phyloP scores from a whole-genome alignment of 2,888 invertebrate species.

The Noctua janthina region DNA sequence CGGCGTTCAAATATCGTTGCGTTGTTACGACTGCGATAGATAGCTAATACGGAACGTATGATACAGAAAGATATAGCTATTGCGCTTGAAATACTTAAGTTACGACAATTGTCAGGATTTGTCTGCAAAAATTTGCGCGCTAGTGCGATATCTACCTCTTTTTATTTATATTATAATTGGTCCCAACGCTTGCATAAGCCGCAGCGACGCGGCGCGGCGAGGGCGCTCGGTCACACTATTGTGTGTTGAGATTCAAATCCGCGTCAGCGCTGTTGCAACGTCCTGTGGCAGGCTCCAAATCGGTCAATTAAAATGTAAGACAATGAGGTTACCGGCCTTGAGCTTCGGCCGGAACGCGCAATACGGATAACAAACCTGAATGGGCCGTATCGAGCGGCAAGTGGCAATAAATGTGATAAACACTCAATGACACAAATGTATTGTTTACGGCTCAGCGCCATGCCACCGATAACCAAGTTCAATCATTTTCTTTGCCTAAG shows the following conservation, averaged over 20 bases:
- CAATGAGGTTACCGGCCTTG: constrained; percentile 54
- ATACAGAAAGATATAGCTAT: too few species aligned
- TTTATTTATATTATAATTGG: too few species aligned
- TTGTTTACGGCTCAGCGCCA: not conserved
- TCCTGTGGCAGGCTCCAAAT: constrained; percentile 33
- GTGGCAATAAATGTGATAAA: constrained; percentile 1
- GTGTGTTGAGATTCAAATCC: constrained; percentile 7
- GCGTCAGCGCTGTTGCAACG: constrained; percentile 47
- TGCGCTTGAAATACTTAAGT: too few species aligned
- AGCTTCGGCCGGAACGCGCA: constrained; percentile 30
- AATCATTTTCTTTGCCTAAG: not conserved
- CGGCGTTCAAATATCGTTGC: too few species aligned
- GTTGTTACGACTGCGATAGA: too few species aligned
- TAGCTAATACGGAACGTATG: too few species aligned
- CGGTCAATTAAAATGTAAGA: constrained; percentile 47
- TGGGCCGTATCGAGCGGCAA: constrained; percentile 13
- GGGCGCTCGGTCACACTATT: constrained; percentile 11
- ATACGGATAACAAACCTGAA: constrained; percentile 39
- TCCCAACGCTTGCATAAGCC: not conserved
- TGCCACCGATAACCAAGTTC: not conserved
- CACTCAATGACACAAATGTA: constrained; percentile 13
- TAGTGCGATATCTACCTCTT: too few species aligned
- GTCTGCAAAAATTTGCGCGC: too few species aligned
- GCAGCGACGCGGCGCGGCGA: not conserved
- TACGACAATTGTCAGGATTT: too few species aligned